Evolutionary conservation across 1,140 invertebrate species (phyloP).

Genomic region (Melanaphis sacchari): DNA sequence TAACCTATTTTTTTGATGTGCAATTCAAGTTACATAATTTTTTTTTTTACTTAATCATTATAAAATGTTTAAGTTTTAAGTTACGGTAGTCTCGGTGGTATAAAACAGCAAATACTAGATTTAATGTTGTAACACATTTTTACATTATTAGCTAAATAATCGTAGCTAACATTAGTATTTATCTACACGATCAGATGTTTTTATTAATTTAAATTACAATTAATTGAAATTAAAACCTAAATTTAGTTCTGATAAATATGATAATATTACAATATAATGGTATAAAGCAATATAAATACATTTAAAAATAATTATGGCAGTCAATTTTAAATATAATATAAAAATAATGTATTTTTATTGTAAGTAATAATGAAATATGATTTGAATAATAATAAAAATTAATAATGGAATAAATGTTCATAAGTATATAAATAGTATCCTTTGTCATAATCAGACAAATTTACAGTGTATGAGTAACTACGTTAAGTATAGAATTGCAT

Average conservation of each 20-base stretch:
- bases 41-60: not conserved
- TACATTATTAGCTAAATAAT: not conserved
- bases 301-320: not conserved
- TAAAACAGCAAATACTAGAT: not conserved
- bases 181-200: not conserved
- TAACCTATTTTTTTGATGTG: constrained; percentile 17
- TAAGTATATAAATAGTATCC: not conserved
- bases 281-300: not conserved
- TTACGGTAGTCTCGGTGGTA: not conserved
- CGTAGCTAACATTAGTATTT: not conserved
- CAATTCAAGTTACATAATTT: not conserved
- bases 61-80: not conserved
- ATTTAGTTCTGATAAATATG: not conserved
- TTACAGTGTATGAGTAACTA: not conserved
- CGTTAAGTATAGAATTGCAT: not conserved
- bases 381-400: not conserved
- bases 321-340: not conserved
- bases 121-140: not conserved
- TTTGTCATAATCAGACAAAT: not conserved
- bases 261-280: not conserved
- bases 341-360: not conserved
- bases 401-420: too few species aligned
- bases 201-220: not conserved
- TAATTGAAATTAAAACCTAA: not conserved
- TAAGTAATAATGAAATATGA: not conserved